A percentile compares a stretch with the other conserved stretches of the same genome.
Evolutionary conservation across 2,888 invertebrate genomes (phyloP).

Genomic region (Antitype chi): DNA sequence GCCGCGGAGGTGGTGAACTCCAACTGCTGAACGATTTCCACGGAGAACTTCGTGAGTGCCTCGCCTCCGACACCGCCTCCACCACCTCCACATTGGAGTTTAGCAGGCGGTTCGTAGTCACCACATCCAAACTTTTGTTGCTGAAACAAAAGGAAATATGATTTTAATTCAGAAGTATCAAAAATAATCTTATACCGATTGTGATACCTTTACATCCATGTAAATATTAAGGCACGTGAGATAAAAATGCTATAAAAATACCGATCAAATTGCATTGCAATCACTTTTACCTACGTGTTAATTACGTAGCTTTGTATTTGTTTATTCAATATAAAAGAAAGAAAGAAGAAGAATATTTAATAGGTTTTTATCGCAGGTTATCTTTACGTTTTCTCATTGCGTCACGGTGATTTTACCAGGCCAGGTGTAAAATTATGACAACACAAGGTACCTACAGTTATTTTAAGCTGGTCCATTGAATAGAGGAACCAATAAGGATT

Average conservation of each 20-base stretch:
- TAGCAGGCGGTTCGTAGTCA: slow-evolving; percentile 94
- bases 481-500: neutral
- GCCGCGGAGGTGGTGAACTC: slow-evolving; percentile 97
- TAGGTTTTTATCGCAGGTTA: slow-evolving; percentile 18
- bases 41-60: slow-evolving; percentile 94
- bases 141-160: slow-evolving; percentile 87
- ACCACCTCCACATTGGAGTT: slow-evolving; percentile 90
- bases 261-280: slow-evolving; percentile 42
- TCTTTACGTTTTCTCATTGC: slow-evolving; percentile 23
- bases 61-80: slow-evolving; percentile 87
- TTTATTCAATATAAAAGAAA: slow-evolving; percentile 34
- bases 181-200: slow-evolving; percentile 14
- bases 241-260: slow-evolving; percentile 51
- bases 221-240: slow-evolving; percentile 42
- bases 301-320: slow-evolving; percentile 13
- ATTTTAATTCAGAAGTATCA: slow-evolving; percentile 54
- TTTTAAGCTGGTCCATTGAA: neutral
- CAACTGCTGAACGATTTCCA: slow-evolving; percentile 97
- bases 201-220: slow-evolving; percentile 35
- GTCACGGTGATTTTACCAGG: slow-evolving; percentile 13
- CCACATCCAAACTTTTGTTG: slow-evolving; percentile 96
- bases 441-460: neutral
- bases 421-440: neutral
- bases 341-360: too few relatives aligned
- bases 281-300: slow-evolving; percentile 26